These are phyloP conservation scores for Caenorhabditis sinica DNA, from an alignment of 2,888 invertebrate genomes.

Conservation along the genomic window DNA sequence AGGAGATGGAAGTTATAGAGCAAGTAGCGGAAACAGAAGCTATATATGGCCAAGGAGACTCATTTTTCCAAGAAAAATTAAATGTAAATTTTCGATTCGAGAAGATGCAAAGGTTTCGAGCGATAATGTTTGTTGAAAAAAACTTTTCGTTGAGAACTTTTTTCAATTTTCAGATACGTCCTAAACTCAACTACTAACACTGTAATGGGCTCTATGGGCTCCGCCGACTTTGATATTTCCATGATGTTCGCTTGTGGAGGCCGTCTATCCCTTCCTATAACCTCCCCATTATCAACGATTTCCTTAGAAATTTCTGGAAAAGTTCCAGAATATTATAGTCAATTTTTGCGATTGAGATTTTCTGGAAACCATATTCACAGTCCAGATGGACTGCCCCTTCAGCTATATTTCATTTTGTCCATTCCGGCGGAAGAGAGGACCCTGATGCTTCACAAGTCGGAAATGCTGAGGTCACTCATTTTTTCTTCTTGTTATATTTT, in stretches of 20 bases:
- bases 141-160: neutral
- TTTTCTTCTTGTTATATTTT: too few relatives aligned
- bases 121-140: constrained; percentile 53
- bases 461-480: too few relatives aligned
- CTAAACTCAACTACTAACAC: constrained; percentile 41
- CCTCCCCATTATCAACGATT: neutral
- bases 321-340: constrained; percentile 65
- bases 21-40: constrained; percentile 71
- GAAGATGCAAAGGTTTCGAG: constrained; percentile 54
- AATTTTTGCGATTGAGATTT: constrained; percentile 69
- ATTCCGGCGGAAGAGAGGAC: constrained; percentile 58
- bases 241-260: constrained; percentile 59
- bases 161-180: constrained; percentile 19
- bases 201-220: constrained; percentile 46
- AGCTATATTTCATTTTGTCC: constrained; percentile 72
- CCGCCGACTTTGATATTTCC: constrained; percentile 53
- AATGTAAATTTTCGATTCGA: constrained; percentile 63
- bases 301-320: constrained; percentile 55
- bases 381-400: constrained; percentile 63
- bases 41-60: constrained; percentile 54
- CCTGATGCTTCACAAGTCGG: constrained; percentile 64
- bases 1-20: constrained; percentile 41
- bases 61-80: constrained; percentile 57
- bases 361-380: constrained; percentile 69
- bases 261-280: constrained; percentile 29